A percentile compares a stretch with the other conserved stretches of the same genome.
These are phyloP conservation scores for Lymantria dispar DNA, from an alignment of 2,888 invertebrate genomes.

Conservation along the genomic window DNA sequence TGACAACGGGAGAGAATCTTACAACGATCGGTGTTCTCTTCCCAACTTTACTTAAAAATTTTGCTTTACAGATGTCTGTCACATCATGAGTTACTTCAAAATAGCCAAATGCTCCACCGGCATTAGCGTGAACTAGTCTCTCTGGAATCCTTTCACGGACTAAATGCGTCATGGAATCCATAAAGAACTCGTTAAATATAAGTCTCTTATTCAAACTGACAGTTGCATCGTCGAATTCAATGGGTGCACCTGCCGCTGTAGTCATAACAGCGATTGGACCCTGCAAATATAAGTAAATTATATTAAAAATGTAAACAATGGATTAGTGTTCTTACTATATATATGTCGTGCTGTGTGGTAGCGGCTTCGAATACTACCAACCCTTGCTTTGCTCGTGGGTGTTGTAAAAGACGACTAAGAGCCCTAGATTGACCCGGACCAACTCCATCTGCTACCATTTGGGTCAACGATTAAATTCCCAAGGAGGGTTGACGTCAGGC, in stretches of 20 bases:
- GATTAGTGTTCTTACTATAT: neutral
- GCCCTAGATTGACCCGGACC: too few relatives aligned
- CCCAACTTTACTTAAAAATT: slow-evolving; percentile 86
- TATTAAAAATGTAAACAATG: neutral
- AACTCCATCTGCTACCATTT: too few relatives aligned
- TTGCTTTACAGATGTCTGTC: slow-evolving; percentile 87
- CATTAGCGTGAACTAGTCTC: slow-evolving; percentile 95
- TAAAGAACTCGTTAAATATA: slow-evolving; percentile 88
- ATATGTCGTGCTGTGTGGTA: too few relatives aligned
- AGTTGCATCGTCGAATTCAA: slow-evolving; percentile 83
- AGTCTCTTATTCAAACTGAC: slow-evolving; percentile 89
- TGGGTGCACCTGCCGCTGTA: slow-evolving; percentile 88
- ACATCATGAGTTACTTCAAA: slow-evolving; percentile 93
- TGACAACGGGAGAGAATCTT: slow-evolving; percentile 90
- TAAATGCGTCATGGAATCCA: slow-evolving; percentile 90
- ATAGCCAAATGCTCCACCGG: slow-evolving; percentile 91
- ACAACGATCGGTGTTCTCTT: slow-evolving; percentile 89
- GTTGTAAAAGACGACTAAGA: too few relatives aligned
- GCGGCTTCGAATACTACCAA: too few relatives aligned
- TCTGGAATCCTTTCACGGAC: slow-evolving; percentile 94
- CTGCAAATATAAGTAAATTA: slow-evolving; percentile 62
- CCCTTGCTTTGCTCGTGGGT: too few relatives aligned
- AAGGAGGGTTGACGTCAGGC: too few relatives aligned
- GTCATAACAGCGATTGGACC: slow-evolving; percentile 81
- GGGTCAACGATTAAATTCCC: too few relatives aligned